Percentiles rank a stretch among this genome's conserved stretches.
Evolutionary conservation across 1,140 invertebrate species (phyloP).

Genomic region (Drosophila triauraria): DNA sequence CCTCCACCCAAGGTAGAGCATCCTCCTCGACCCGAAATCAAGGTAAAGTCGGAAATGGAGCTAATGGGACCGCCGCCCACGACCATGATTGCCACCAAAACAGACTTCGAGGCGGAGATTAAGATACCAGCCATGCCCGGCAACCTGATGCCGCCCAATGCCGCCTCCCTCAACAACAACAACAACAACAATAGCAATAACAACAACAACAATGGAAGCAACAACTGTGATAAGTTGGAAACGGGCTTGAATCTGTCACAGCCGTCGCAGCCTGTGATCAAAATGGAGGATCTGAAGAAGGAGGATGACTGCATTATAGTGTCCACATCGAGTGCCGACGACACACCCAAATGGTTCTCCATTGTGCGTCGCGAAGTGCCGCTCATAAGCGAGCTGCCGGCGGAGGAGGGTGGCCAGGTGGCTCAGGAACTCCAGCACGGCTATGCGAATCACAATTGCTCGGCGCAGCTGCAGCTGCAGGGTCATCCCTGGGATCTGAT

Average conservation of each 20-base stretch:
- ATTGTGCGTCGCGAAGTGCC: slow-evolving; percentile 83
- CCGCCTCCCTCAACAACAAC: slow-evolving; percentile 50
- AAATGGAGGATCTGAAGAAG: slow-evolving; percentile 70
- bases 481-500: slow-evolving; percentile 88
- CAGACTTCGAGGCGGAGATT: slow-evolving; percentile 78
- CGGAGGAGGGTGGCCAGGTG: slow-evolving; percentile 58
- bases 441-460: slow-evolving; percentile 84
- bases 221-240: slow-evolving; percentile 81
- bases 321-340: slow-evolving; percentile 62
- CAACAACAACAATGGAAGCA: slow-evolving; percentile 52
- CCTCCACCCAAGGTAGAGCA: slow-evolving; percentile 16
- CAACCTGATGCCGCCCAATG: slow-evolving; percentile 54
- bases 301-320: slow-evolving; percentile 82
- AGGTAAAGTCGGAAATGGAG: slow-evolving; percentile 77
- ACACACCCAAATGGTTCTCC: slow-evolving; percentile 87
- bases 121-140: slow-evolving; percentile 76
- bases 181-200: slow-evolving; percentile 31
- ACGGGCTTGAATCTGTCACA: slow-evolving; percentile 12
- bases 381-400: slow-evolving; percentile 68
- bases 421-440: slow-evolving; percentile 60
- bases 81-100: slow-evolving; percentile 74
- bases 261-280: slow-evolving; percentile 27
- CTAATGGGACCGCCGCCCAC: slow-evolving; percentile 70
- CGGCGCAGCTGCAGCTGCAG: slow-evolving; percentile 86
- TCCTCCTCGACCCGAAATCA: slow-evolving; percentile 60